phyloP scores from a whole-genome alignment of 2,797 vertebrate genomes.

The Megaceryle alcyon region DNA sequence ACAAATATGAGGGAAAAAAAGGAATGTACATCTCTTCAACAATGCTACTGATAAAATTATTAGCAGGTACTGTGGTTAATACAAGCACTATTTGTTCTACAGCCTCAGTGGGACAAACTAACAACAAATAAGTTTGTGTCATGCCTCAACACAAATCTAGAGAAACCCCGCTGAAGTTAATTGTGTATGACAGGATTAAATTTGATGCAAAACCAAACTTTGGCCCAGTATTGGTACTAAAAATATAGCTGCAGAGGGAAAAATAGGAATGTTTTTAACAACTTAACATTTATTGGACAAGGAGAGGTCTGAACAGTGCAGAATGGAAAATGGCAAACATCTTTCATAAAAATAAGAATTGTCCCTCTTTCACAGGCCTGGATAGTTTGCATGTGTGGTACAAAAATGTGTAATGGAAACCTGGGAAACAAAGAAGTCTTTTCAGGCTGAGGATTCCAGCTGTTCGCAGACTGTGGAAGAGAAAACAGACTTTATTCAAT shows the following conservation, averaged over 20 bases:
- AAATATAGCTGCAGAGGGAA: conserved; percentile 19
- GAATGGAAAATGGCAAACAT: conserved; percentile 60
- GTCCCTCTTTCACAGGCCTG: conserved; percentile 16
- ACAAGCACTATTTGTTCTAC: not conserved
- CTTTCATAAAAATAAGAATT: conserved; percentile 50
- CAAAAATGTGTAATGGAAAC: conserved; percentile 70
- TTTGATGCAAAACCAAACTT: conserved; percentile 40
- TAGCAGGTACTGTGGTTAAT: not conserved
- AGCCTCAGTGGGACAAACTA: not conserved
- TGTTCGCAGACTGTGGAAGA: conserved; percentile 52
- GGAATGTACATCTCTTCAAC: not conserved
- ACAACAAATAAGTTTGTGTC: not conserved
- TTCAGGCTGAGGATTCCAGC: conserved; percentile 62
- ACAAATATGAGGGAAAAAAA: not conserved
- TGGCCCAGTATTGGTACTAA: conserved; percentile 15
- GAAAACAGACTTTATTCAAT: conserved; percentile 59
- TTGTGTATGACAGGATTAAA: conserved; percentile 21
- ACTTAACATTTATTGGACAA: conserved; percentile 31
- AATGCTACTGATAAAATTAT: not conserved
- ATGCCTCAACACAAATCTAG: not conserved
- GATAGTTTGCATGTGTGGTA: conserved; percentile 56
- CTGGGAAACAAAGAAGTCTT: conserved; percentile 63
- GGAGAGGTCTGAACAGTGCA: conserved; percentile 1
- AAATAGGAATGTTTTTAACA: conserved; percentile 35
- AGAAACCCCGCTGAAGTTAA: conserved; percentile 19